phyloP scores from a whole-genome alignment of 2,113 vertebrate species.

The Aldabrachelys gigantea region DNA sequence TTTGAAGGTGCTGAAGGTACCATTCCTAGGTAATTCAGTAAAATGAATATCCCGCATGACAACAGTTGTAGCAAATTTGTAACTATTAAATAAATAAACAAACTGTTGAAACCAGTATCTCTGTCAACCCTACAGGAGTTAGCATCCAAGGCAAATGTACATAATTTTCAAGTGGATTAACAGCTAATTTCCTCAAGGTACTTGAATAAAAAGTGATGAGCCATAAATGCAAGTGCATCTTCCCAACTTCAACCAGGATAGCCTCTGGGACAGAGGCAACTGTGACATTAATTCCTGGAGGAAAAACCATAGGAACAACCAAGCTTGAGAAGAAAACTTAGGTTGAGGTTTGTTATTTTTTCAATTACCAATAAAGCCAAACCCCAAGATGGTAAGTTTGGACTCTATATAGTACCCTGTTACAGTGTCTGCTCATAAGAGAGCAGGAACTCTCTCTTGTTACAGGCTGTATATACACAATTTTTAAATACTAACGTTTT shows the following conservation, averaged over 20 bases:
- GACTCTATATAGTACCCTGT: not conserved
- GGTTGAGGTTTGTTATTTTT: not conserved
- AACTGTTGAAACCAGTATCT: not conserved
- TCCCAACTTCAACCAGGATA: not conserved
- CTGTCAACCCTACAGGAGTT: not conserved
- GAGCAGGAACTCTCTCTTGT: not conserved
- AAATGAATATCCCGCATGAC: not conserved
- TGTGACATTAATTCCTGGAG: not conserved
- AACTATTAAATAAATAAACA: not conserved
- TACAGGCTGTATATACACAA: not conserved
- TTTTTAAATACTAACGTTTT: constrained; percentile 79
- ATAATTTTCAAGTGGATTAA: not conserved
- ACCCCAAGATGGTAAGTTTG: not conserved
- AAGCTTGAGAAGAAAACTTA: not conserved
- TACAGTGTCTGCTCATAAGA: not conserved
- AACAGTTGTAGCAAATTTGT: not conserved
- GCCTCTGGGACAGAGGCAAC: not conserved
- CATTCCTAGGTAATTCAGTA: not conserved
- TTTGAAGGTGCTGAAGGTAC: not conserved
- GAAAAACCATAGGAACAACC: not conserved
- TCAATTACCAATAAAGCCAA: not conserved
- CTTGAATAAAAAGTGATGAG: not conserved
- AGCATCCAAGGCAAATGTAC: not conserved
- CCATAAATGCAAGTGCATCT: not conserved
- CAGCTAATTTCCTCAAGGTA: not conserved